Conservation (phyloP, 2,888 invertebrate species). For the Chrysomela aeneicollis region DNA sequence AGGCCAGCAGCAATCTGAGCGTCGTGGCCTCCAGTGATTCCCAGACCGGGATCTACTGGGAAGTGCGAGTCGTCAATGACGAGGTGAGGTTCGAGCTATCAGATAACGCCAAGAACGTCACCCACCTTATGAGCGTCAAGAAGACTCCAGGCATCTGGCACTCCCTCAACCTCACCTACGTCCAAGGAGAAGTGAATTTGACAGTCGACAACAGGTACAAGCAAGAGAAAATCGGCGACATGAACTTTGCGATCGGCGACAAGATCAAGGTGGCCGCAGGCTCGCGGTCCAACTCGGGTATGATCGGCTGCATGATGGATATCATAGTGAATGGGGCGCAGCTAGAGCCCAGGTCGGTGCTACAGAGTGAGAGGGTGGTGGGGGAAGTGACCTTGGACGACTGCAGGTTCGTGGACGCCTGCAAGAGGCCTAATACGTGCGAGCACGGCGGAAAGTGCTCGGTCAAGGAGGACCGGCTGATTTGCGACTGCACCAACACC, state of each 20-base stretch:
- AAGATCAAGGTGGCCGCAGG: slow-evolving; percentile 77
- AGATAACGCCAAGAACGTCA: slow-evolving; percentile 78
- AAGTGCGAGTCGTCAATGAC: slow-evolving; percentile 85
- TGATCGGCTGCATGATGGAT: slow-evolving; percentile 92
- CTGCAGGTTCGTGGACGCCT: slow-evolving; percentile 88
- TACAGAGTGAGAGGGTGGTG: slow-evolving; percentile 83
- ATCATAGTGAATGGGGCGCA: slow-evolving; percentile 83
- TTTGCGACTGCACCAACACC: slow-evolving; percentile 89
- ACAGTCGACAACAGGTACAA: slow-evolving; percentile 80
- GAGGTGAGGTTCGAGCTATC: slow-evolving; percentile 85
- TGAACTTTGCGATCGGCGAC: slow-evolving; percentile 60
- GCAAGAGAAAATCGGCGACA: slow-evolving; percentile 62
- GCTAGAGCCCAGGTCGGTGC: slow-evolving; percentile 80
- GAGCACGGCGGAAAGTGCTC: slow-evolving; percentile 93
- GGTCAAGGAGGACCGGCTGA: slow-evolving; percentile 85
- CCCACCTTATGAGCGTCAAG: slow-evolving; percentile 81
- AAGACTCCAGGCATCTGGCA: slow-evolving; percentile 85
- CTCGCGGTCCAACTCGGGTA: slow-evolving; percentile 75
- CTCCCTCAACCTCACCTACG: slow-evolving; percentile 79
- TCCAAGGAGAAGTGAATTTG: slow-evolving; percentile 72
- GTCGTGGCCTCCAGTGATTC: slow-evolving; percentile 87
- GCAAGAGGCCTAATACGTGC: slow-evolving; percentile 88
- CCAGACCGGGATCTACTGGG: slow-evolving; percentile 83
- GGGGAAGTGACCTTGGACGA: slow-evolving; percentile 91
- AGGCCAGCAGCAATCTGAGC: slow-evolving; percentile 80